phyloP scores from a whole-genome alignment of 2,888 invertebrate genomes.

The Thymelicus acteon region DNA sequence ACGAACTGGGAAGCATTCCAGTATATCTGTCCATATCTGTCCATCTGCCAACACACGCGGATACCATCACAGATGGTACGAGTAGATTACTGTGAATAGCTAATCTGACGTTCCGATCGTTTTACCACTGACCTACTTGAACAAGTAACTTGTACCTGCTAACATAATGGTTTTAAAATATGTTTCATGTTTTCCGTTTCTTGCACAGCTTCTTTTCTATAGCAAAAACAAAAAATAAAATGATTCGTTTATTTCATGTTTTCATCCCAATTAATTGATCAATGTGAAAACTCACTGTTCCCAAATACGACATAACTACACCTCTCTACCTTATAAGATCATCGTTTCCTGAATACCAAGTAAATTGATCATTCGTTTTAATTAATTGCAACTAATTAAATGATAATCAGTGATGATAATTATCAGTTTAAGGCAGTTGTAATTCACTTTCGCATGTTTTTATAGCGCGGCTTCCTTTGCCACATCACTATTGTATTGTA shows the following conservation, averaged over 20 bases:
- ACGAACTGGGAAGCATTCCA: conserved; percentile 8
- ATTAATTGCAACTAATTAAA: conserved; percentile 34
- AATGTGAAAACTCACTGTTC: no score
- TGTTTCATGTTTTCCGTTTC: background rate
- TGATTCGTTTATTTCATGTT: no score
- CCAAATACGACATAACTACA: conserved; percentile 1
- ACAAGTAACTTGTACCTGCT: background rate
- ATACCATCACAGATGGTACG: conserved; percentile 15
- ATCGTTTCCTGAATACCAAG: conserved; percentile 11
- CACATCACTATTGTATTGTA: no score
- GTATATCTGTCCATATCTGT: conserved; percentile 9
- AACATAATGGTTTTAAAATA: background rate
- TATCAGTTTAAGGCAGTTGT: background rate
- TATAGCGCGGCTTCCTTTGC: background rate
- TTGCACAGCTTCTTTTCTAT: no score
- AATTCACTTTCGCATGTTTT: conserved; percentile 1
- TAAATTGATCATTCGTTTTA: conserved; percentile 35
- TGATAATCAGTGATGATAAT: conserved; percentile 15
- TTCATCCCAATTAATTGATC: no score
- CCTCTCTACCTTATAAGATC: background rate
- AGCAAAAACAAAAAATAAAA: no score
- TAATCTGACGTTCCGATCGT: conserved; percentile 23
- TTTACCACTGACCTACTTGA: conserved; percentile 12
- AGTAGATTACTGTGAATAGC: conserved; percentile 24
- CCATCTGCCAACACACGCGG: conserved; percentile 18